These are phyloP conservation scores for Catostylus mosaicus DNA, from an alignment of 30 jellyfish, hydroid and myxozoan species.

Conservation along the genomic window DNA sequence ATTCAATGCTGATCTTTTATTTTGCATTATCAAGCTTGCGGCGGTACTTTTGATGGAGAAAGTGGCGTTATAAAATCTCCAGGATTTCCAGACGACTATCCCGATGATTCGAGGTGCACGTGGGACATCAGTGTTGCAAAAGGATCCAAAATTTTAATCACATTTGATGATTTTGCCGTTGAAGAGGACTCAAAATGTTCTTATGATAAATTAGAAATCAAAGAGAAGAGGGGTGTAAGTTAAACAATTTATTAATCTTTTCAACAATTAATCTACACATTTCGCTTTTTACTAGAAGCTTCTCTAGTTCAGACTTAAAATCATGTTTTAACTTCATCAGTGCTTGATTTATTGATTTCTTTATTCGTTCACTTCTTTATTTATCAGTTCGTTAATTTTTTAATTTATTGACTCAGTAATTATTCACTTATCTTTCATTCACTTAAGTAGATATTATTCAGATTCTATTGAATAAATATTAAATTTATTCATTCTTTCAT, in stretches of 20 bases:
- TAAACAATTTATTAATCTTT: background rate
- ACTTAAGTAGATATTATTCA: no score
- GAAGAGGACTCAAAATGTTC: conserved; percentile 68
- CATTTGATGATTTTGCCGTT: conserved; percentile 62
- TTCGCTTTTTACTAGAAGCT: background rate
- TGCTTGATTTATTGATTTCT: background rate
- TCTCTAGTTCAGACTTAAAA: no score
- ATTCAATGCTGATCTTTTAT: background rate
- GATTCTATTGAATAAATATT: background rate
- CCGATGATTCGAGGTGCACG: conserved; percentile 62
- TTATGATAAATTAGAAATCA: conserved; percentile 45
- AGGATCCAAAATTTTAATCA: conserved; percentile 57
- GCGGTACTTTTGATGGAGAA: conserved; percentile 36
- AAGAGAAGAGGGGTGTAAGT: conserved; percentile 68
- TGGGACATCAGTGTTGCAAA: conserved; percentile 56
- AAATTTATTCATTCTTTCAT: background rate
- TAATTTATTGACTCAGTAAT: no score
- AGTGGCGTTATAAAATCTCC: conserved; percentile 75
- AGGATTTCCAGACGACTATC: conserved; percentile 70
- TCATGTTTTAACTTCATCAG: no score
- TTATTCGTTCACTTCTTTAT: background rate
- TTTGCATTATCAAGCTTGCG: conserved; percentile 43
- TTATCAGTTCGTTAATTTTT: no score
- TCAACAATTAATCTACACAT: background rate
- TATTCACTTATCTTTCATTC: no score